phyloP scores from a whole-genome alignment of 2,888 invertebrate species.

The Platerodrilus igneus region DNA sequence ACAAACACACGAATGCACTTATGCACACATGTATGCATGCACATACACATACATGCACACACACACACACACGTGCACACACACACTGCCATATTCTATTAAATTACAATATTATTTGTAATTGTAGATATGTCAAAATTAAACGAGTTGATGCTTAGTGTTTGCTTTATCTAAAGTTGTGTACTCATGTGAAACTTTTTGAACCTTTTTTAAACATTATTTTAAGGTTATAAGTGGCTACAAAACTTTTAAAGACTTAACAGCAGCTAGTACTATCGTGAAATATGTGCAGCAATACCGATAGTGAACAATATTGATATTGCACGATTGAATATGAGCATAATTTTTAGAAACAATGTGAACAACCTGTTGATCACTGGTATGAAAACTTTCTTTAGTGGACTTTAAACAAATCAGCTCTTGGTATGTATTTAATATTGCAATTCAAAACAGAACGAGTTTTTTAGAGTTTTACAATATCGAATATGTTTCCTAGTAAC shows the following conservation, averaged over 20 bases:
- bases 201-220: neutral
- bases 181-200: neutral
- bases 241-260: constrained; percentile 34
- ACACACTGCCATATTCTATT: no score
- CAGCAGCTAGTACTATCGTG: constrained; percentile 20
- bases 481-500: constrained; percentile 34
- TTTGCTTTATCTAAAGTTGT: neutral
- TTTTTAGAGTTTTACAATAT: constrained; percentile 32
- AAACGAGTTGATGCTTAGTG: no score
- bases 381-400: constrained; percentile 38
- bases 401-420: constrained; percentile 36
- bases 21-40: no score
- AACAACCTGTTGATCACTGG: constrained; percentile 32
- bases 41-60: no score
- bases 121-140: no score
- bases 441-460: constrained; percentile 10
- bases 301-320: constrained; percentile 34
- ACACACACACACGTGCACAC: no score
- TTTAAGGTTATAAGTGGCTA: constrained; percentile 35
- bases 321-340: constrained; percentile 29
- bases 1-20: no score
- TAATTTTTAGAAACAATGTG: constrained; percentile 31
- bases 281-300: constrained; percentile 25
- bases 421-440: constrained; percentile 29
- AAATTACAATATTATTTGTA: no score